Conservation (phyloP, 2,797 vertebrate species). For the Dallia pectoralis region DNA sequence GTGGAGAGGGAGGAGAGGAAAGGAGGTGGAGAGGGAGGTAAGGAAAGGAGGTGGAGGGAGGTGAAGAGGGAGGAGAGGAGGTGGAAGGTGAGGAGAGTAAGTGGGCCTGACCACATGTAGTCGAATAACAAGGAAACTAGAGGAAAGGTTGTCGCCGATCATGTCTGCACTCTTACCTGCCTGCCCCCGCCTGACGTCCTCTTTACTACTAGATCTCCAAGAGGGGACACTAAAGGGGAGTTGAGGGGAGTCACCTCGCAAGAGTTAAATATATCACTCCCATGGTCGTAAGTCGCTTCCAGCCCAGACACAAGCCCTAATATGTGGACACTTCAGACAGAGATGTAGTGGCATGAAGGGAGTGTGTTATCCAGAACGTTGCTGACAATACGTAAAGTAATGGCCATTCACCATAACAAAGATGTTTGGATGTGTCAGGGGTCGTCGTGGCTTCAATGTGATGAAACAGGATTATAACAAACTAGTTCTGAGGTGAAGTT, state of each 20-base stretch:
- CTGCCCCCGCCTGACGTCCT: conserved; percentile 44
- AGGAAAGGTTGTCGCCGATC: conserved; percentile 76
- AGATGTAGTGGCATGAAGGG: conserved; percentile 27
- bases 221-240: conserved; percentile 41
- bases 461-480: conserved; percentile 3
- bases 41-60: conserved; percentile 24
- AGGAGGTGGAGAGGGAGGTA: conserved; percentile 18
- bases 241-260: conserved; percentile 45
- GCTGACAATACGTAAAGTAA: background rate
- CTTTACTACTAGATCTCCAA: conserved; percentile 50
- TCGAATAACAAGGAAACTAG: conserved; percentile 69
- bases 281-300: conserved; percentile 45
- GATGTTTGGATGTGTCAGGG: background rate
- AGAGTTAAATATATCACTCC: conserved; percentile 69
- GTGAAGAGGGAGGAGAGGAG: conserved; percentile 46
- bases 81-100: conserved; percentile 65
- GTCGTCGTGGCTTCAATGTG: background rate
- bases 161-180: conserved; percentile 63
- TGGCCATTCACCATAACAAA: background rate
- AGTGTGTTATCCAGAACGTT: conserved; percentile 18
- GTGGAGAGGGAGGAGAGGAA: background rate
- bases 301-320: conserved; percentile 32
- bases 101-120: conserved; percentile 63
- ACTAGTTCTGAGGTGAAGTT: background rate
- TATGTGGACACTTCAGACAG: conserved; percentile 32